Conservation (phyloP, 2,113 vertebrate genomes). For the Uria aalge region DNA sequence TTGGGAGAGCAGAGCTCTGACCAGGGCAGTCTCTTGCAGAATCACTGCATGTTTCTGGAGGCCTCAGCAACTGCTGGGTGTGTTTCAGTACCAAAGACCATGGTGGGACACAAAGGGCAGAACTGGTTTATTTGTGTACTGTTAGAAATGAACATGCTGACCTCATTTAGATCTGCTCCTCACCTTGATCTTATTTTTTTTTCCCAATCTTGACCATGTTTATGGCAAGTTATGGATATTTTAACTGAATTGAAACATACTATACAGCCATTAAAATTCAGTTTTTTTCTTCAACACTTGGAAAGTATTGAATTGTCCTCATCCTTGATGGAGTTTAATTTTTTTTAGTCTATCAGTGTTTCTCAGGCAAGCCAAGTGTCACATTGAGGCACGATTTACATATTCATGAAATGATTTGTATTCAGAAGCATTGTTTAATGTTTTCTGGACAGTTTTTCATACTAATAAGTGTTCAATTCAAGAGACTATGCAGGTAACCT, state of each 20-base stretch:
- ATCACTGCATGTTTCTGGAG: not conserved
- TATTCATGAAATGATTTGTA: constrained; percentile 32
- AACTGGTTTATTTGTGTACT: not conserved
- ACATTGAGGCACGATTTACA: constrained; percentile 37
- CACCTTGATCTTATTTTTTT: not conserved
- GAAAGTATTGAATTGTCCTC: not conserved
- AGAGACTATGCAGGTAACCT: not conserved
- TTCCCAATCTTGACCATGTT: not conserved
- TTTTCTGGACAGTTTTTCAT: constrained; percentile 29
- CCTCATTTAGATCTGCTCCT: not conserved
- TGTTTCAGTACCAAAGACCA: not conserved
- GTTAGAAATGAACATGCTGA: not conserved
- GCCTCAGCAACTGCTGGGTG: not conserved
- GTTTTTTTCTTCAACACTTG: not conserved
- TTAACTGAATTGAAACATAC: not conserved
- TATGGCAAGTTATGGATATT: not conserved
- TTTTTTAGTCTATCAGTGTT: constrained; percentile 10
- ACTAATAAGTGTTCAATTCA: not conserved
- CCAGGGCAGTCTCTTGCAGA: not conserved
- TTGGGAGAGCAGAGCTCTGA: not conserved
- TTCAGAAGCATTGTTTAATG: not conserved
- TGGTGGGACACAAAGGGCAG: not conserved
- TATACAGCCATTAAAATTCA: not conserved
- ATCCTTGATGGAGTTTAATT: not conserved
- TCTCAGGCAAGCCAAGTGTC: constrained; percentile 47